A percentile compares a stretch with the other conserved stretches of the same genome.
phyloP scores from a whole-genome alignment of 2,797 vertebrate species.

The Anguilla marmorata region DNA sequence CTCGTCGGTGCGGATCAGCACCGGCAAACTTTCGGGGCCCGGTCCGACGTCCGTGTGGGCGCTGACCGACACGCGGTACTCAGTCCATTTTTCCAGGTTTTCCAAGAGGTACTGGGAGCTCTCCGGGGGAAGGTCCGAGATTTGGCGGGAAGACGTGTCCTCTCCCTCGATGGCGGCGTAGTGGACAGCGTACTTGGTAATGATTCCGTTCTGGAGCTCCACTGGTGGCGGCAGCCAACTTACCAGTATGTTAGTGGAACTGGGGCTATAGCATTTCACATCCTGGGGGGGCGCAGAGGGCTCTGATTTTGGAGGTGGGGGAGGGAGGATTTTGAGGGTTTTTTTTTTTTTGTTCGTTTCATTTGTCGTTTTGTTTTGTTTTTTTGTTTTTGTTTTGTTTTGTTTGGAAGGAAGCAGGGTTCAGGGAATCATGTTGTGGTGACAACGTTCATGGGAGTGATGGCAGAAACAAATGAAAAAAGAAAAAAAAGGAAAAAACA shows the following conservation, averaged over 20 bases:
- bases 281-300: slow-evolving; percentile 96
- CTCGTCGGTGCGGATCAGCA: slow-evolving; percentile 97
- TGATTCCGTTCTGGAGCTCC: slow-evolving; percentile 94
- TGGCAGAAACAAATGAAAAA: slow-evolving; percentile 72
- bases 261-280: slow-evolving; percentile 91
- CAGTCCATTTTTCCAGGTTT: slow-evolving; percentile 99
- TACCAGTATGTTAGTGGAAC: slow-evolving; percentile 98
- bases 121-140: slow-evolving; percentile 85
- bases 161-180: slow-evolving; percentile 85
- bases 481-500: slow-evolving; percentile 65
- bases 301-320: slow-evolving; percentile 74
- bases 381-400: slow-evolving; percentile 55
- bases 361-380: slow-evolving; percentile 51
- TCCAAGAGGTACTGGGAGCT: slow-evolving; percentile 92
- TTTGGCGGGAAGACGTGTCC: slow-evolving; percentile 77
- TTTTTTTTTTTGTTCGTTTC: slow-evolving; percentile 51
- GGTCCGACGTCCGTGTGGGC: slow-evolving; percentile 95
- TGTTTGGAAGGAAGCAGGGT: slow-evolving; percentile 71
- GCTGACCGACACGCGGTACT: slow-evolving; percentile 90
- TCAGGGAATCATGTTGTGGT: slow-evolving; percentile 78
- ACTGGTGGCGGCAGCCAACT: slow-evolving; percentile 93
- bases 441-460: slow-evolving; percentile 66
- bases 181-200: slow-evolving; percentile 90
- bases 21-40: slow-evolving; percentile 90
- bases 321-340: slow-evolving; percentile 51